These are phyloP conservation scores for Rhipidura dahli DNA, from an alignment of 2,113 vertebrate genomes.

Conservation along the genomic window DNA sequence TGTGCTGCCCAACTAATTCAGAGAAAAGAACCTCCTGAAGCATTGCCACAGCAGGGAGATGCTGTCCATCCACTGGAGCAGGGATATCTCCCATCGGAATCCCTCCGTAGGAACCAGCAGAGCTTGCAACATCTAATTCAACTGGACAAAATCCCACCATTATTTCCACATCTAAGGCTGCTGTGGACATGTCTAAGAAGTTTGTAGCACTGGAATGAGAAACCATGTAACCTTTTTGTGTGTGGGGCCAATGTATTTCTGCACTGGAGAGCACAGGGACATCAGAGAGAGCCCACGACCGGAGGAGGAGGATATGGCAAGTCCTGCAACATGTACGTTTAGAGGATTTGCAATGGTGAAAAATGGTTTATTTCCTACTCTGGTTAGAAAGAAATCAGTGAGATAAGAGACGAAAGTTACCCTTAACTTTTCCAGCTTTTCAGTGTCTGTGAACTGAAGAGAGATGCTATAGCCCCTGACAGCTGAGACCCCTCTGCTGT, in stretches of 20 bases:
- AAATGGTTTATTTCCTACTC: not conserved
- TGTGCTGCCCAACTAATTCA: not conserved
- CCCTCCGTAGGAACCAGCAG: not conserved
- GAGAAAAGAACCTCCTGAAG: not conserved
- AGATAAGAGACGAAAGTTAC: not conserved
- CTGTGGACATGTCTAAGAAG: accelerated
- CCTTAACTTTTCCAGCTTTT: not conserved
- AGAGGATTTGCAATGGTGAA: not conserved
- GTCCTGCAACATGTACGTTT: not conserved
- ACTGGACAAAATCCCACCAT: not conserved
- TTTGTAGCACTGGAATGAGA: not conserved
- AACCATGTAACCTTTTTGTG: accelerated
- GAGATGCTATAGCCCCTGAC: not conserved
- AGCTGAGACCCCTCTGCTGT: not conserved
- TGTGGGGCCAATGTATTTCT: not conserved
- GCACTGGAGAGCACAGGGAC: not conserved
- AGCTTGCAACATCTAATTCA: not conserved
- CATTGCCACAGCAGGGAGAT: accelerated
- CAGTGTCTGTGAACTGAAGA: not conserved
- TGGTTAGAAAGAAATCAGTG: not conserved
- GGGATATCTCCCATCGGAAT: not conserved
- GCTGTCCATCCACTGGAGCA: not conserved
- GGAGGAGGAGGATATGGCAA: not conserved
- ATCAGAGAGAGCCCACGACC: accelerated
- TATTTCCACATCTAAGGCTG: not conserved